Conservation (phyloP, 2,113 vertebrate genomes). For the Phycodurus eques region DNA sequence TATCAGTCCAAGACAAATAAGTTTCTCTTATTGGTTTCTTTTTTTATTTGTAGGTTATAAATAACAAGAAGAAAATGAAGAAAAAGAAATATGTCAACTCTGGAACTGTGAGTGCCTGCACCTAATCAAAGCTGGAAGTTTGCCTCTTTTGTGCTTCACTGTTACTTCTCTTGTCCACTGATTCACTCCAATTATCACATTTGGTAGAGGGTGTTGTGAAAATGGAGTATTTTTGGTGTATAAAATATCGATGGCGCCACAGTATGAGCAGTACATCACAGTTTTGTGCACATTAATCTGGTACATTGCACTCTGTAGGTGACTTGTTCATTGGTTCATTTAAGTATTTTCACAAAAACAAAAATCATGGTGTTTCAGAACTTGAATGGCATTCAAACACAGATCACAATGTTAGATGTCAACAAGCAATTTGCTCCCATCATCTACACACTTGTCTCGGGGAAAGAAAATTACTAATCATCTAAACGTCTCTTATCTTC, state of each 20-base stretch:
- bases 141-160: conserved; percentile 12
- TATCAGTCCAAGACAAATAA: background rate
- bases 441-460: too few species aligned
- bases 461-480: background rate
- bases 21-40: background rate
- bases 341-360: background rate
- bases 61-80: conserved; percentile 96
- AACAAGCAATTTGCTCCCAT: conserved; percentile 13
- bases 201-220: background rate
- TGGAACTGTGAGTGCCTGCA: conserved; percentile 84
- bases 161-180: conserved; percentile 8
- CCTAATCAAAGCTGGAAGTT: conserved; percentile 2
- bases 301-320: background rate
- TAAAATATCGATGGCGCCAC: background rate
- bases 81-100: conserved; percentile 96
- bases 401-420: conserved; percentile 7
- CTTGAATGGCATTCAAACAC: background rate
- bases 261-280: background rate
- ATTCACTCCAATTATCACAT: conserved; percentile 25
- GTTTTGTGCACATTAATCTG: background rate
- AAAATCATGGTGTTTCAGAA: conserved; percentile 8
- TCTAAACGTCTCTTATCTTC: conserved; percentile 24
- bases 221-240: background rate
- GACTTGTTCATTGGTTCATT: background rate
- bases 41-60: conserved; percentile 79